A percentile compares a stretch with the other conserved stretches of the same genome.
Evolutionary conservation across 2,888 invertebrate genomes (phyloP).

Genomic region (Antitype chi): DNA sequence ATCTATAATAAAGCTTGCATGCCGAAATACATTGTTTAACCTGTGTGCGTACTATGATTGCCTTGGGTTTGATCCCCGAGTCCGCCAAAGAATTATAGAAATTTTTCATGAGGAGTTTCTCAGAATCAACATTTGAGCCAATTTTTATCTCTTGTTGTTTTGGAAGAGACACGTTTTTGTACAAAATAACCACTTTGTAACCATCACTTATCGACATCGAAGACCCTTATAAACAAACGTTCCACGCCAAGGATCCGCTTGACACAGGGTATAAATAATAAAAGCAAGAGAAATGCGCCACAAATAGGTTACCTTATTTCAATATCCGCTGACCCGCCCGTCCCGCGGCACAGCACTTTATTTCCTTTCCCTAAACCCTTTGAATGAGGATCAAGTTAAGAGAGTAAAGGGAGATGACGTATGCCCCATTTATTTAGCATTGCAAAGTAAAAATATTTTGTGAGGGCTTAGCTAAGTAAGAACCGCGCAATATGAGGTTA

Average conservation of each 20-base stretch:
- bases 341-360: slow-evolving; percentile 72
- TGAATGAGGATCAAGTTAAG: slow-evolving; percentile 42
- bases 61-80: neutral
- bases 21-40: neutral
- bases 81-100: neutral
- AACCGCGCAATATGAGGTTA: neutral
- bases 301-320: slow-evolving; percentile 78
- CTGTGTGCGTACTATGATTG: too few species aligned
- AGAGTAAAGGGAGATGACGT: slow-evolving; percentile 36
- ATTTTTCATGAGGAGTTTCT: neutral
- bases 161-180: neutral
- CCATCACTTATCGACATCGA: slow-evolving; percentile 3
- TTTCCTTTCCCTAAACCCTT: slow-evolving; percentile 75
- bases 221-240: slow-evolving; percentile 15
- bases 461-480: slow-evolving; percentile 13
- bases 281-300: slow-evolving; percentile 60
- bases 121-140: too few species aligned
- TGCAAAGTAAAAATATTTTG: slow-evolving; percentile 30
- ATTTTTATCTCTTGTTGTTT: neutral
- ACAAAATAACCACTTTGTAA: neutral
- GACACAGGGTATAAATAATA: slow-evolving; percentile 71
- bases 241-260: slow-evolving; percentile 21
- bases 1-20: too few species aligned
- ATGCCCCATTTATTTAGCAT: slow-evolving; percentile 38
- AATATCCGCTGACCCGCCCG: slow-evolving; percentile 80